phyloP scores from a whole-genome alignment of 2,113 vertebrate genomes.

The Bagarius yarrelli region DNA sequence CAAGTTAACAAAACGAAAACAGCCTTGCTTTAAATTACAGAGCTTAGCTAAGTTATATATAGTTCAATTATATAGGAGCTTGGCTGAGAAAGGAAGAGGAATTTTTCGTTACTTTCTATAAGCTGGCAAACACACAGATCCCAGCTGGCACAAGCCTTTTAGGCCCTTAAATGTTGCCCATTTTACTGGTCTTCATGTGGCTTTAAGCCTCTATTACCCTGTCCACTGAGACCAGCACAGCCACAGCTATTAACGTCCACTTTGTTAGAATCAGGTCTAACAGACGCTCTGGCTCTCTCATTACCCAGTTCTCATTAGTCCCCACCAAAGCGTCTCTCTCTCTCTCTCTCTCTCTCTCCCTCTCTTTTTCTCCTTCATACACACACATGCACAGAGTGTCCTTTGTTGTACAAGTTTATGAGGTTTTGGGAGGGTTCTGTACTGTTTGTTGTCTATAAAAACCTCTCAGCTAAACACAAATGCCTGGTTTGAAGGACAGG shows the following conservation, averaged over 20 bases:
- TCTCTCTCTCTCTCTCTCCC: neutral
- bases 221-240: slow-evolving; percentile 45
- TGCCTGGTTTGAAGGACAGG: slow-evolving; percentile 26
- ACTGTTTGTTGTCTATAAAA: slow-evolving; percentile 42
- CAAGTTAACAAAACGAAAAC: neutral
- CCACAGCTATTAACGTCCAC: slow-evolving; percentile 45
- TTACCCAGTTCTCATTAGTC: slow-evolving; percentile 48
- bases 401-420: slow-evolving; percentile 45
- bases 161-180: slow-evolving; percentile 38
- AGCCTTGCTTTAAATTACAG: neutral
- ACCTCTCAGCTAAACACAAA: slow-evolving; percentile 35
- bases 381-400: slow-evolving; percentile 33
- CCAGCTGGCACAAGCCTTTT: slow-evolving; percentile 42
- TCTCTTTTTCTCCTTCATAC: neutral
- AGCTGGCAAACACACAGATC: slow-evolving; percentile 7
- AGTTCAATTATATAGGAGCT: neutral
- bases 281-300: slow-evolving; percentile 44
- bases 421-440: slow-evolving; percentile 32
- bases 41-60: neutral
- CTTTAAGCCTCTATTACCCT: slow-evolving; percentile 34
- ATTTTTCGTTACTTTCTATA: slow-evolving; percentile 27
- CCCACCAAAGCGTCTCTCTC: slow-evolving; percentile 37
- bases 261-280: slow-evolving; percentile 45
- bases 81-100: neutral
- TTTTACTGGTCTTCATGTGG: slow-evolving; percentile 37